Percentiles rank a stretch among this genome's conserved stretches.
Conservation (phyloP, 2,797 vertebrate species). For the Sebastes dallii region DNA sequence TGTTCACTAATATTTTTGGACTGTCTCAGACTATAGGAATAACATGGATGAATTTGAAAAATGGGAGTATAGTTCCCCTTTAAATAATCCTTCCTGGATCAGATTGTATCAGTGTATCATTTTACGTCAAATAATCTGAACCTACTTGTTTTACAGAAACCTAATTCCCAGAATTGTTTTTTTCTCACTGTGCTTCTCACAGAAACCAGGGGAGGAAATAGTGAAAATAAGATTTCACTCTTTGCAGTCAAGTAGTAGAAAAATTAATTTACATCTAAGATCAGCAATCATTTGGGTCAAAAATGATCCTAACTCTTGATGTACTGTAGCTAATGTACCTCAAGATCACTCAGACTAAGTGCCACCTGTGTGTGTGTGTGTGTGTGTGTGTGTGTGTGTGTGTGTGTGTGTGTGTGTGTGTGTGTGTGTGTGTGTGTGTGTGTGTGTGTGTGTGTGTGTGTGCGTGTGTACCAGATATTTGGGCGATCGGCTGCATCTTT, state of each 20-base stretch:
- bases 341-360: slow-evolving; percentile 2
- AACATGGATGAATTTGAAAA: not conserved
- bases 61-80: not conserved
- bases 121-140: not conserved
- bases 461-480: slow-evolving; percentile 86
- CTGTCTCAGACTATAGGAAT: not conserved
- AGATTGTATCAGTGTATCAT: not conserved
- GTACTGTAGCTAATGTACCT: not conserved
- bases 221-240: no score
- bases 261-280: not conserved
- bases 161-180: not conserved
- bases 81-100: not conserved
- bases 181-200: not conserved
- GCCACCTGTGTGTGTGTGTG: not conserved
- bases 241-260: not conserved
- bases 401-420: not conserved
- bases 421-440: slow-evolving; percentile 11
- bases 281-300: not conserved
- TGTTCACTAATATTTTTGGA: not conserved
- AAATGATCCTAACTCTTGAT: not conserved
- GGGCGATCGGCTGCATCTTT: slow-evolving; percentile 99
- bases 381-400: not conserved
- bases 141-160: not conserved
- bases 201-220: not conserved
- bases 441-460: slow-evolving; percentile 7